These are phyloP conservation scores for Diarsia brunnea DNA, from an alignment of 2,888 invertebrate genomes.

Conservation along the genomic window DNA sequence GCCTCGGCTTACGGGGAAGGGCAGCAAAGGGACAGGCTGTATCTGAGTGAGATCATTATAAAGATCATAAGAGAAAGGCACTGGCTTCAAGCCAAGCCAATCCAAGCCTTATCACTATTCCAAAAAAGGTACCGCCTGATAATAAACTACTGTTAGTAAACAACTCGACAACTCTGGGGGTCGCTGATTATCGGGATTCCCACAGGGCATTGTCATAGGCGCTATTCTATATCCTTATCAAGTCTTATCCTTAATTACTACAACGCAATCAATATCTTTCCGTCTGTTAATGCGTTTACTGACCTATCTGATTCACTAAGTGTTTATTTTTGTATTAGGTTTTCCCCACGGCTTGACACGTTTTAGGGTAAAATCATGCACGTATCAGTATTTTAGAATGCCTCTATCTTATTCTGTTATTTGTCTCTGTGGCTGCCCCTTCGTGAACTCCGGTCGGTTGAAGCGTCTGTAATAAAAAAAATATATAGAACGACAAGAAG, in stretches of 20 bases:
- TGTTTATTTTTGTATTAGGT: not conserved
- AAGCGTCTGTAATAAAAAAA: not conserved
- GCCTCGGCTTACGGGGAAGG: no score
- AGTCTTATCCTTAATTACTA: not conserved
- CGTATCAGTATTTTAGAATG: not conserved
- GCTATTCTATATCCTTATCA: not conserved
- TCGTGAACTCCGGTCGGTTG: not conserved
- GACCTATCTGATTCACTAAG: not conserved
- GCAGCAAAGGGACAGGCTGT: no score
- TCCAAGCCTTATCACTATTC: not conserved
- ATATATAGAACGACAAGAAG: not conserved
- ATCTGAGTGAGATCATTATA: no score
- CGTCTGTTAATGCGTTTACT: not conserved
- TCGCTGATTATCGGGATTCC: conserved; percentile 9
- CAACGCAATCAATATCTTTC: not conserved
- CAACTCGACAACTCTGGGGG: not conserved
- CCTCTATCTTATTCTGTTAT: not conserved
- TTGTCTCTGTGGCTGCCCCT: not conserved
- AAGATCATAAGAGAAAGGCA: no score
- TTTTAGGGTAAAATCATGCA: not conserved
- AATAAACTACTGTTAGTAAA: not conserved
- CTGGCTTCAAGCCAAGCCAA: no score
- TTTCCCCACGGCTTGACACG: not conserved
- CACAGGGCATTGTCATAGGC: not conserved
- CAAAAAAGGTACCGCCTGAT: not conserved